Evolutionary conservation across 2,888 invertebrate species (phyloP).

Genomic region (Antheraea yamamai): DNA sequence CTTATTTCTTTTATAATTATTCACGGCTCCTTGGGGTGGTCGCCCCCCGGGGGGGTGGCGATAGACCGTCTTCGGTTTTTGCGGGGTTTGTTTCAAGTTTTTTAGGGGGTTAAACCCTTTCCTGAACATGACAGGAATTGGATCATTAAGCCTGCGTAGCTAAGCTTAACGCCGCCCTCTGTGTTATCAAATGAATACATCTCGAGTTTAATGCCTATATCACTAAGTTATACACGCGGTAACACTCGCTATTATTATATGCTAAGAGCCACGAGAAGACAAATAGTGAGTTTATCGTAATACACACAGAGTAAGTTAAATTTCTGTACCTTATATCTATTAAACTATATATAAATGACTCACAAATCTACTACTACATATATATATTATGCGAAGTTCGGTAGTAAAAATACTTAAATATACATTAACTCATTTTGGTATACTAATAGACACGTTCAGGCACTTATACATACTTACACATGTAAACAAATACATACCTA

Average conservation of each 20-base stretch:
- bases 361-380: no score
- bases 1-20: slow-evolving; percentile 83
- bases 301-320: no score
- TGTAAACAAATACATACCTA: no score
- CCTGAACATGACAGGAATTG: slow-evolving; percentile 82
- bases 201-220: slow-evolving; percentile 1
- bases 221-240: background rate
- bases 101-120: slow-evolving; percentile 81
- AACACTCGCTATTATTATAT: background rate
- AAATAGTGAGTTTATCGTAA: no score
- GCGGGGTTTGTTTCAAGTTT: slow-evolving; percentile 82
- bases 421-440: no score
- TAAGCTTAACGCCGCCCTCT: slow-evolving; percentile 69
- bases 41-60: slow-evolving; percentile 49
- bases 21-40: slow-evolving; percentile 62
- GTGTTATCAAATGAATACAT: slow-evolving; percentile 32
- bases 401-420: no score
- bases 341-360: no score
- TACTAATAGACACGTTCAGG: no score
- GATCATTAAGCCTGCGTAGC: slow-evolving; percentile 81
- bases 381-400: no score
- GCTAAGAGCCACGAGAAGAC: background rate
- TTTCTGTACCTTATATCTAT: no score
- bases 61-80: slow-evolving; percentile 81
- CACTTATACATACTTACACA: no score